Percentiles rank a stretch among this genome's conserved stretches.
Evolutionary conservation across 2,888 invertebrate species (phyloP).

Genomic region (Callyntrura guangdongensis): DNA sequence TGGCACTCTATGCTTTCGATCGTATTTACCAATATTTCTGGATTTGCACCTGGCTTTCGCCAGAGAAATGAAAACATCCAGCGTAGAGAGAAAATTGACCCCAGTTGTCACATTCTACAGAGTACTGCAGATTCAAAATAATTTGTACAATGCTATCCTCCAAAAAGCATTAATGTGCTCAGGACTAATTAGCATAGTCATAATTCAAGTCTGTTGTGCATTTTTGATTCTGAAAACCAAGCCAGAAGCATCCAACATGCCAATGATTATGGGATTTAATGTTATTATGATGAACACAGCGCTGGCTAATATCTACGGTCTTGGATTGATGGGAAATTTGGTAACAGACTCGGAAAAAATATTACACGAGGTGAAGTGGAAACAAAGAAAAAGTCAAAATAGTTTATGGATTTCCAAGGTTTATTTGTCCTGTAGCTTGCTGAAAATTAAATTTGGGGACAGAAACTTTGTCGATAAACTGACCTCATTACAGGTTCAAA

Average conservation of each 20-base stretch:
- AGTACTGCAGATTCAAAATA: not conserved
- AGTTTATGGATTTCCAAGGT: too few species aligned
- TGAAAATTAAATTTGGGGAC: too few species aligned
- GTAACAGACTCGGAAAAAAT: too few species aligned
- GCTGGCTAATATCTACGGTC: too few species aligned
- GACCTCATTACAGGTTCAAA: too few species aligned
- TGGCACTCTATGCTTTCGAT: not conserved
- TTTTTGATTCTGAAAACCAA: not conserved
- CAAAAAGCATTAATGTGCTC: not conserved
- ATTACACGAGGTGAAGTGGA: too few species aligned
- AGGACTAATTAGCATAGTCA: not conserved
- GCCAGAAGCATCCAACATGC: not conserved
- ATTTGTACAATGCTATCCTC: not conserved
- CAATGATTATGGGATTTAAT: too few species aligned
- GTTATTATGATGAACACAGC: too few species aligned
- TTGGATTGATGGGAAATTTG: too few species aligned
- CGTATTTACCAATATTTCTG: not conserved
- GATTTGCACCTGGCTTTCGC: not conserved
- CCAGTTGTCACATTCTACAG: slow-evolving; percentile 46
- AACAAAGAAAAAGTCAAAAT: too few species aligned
- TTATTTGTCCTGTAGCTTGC: too few species aligned
- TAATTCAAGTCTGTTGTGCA: not conserved
- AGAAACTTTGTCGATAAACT: too few species aligned
- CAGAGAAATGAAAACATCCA: not conserved
- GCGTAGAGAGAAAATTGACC: not conserved